A percentile compares a stretch with the other conserved stretches of the same genome.
Evolutionary conservation across 2,888 invertebrate species (phyloP).

Genomic region (Philereme vetulata): DNA sequence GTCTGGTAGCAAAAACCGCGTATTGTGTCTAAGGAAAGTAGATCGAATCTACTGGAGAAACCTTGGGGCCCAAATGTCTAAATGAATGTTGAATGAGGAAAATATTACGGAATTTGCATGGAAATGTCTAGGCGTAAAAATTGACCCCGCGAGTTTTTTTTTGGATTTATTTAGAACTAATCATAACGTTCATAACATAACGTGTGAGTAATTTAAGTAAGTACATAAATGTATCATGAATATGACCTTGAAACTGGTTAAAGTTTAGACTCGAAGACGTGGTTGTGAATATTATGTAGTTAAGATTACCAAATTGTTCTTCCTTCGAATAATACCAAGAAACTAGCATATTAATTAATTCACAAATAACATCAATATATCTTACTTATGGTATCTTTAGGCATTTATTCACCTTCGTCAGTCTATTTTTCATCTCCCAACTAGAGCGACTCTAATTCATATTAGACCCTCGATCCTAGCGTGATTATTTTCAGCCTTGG

Average conservation of each 20-base stretch:
- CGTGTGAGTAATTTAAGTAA: too few species aligned
- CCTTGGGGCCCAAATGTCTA: constrained; percentile 34
- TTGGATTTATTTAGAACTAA: too few species aligned
- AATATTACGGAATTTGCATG: too few species aligned
- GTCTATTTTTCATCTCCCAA: constrained; percentile 26
- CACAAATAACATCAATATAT: neutral
- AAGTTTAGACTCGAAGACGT: constrained; percentile 3
- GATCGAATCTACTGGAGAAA: constrained; percentile 54
- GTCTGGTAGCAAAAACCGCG: constrained; percentile 45
- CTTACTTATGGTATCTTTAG: constrained; percentile 32
- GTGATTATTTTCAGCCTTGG: constrained; percentile 18
- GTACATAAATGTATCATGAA: neutral
- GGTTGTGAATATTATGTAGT: constrained; percentile 9
- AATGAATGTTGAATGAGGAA: too few species aligned
- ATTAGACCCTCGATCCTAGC: constrained; percentile 19
- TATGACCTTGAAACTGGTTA: neutral
- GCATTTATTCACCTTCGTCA: constrained; percentile 25
- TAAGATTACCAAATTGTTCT: constrained; percentile 6
- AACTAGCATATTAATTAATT: neutral
- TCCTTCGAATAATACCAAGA: neutral
- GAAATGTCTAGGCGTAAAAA: too few species aligned
- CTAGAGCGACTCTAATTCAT: constrained; percentile 20
- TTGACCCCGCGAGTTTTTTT: too few species aligned
- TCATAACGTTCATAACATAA: too few species aligned
- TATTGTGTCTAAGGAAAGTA: constrained; percentile 53